Conservation (phyloP, 2,888 invertebrate genomes). For the Eupithecia insigniata region DNA sequence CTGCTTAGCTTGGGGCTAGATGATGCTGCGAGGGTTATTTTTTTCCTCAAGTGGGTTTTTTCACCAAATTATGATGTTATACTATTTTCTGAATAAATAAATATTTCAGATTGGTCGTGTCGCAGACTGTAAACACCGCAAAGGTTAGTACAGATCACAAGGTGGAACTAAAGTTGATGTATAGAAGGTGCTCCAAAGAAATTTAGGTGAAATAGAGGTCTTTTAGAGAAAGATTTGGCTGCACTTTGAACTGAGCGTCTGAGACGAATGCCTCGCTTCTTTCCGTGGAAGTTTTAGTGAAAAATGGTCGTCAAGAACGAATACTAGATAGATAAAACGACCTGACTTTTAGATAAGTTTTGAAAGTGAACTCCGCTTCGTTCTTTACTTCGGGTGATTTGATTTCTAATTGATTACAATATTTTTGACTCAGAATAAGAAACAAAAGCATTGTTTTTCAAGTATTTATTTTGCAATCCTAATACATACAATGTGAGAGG, state of each 20-base stretch:
- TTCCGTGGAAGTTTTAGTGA: conserved; percentile 22
- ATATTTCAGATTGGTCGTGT: conserved; percentile 45
- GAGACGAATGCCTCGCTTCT: conserved; percentile 35
- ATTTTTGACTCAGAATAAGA: neutral
- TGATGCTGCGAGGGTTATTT: no score
- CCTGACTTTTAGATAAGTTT: neutral
- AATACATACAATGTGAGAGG: no score
- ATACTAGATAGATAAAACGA: conserved; percentile 5
- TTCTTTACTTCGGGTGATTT: neutral
- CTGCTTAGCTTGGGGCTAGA: no score
- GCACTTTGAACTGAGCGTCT: conserved; percentile 46
- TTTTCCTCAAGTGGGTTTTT: neutral
- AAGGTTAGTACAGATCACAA: conserved; percentile 72
- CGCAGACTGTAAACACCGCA: conserved; percentile 50
- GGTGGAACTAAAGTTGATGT: conserved; percentile 74
- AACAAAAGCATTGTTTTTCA: neutral
- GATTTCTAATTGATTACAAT: neutral
- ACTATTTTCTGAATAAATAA: no score
- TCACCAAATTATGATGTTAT: no score
- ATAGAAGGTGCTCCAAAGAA: conserved; percentile 67
- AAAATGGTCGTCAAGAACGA: conserved; percentile 26
- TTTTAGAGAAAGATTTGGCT: conserved; percentile 50
- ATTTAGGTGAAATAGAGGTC: conserved; percentile 62
- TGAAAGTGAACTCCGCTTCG: neutral
- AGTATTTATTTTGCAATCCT: no score